Evolutionary conservation across 1,140 invertebrate species (phyloP), one percentile per base, ranked within the genome.

Genomic region (Bombus pascuorum): DNA sequence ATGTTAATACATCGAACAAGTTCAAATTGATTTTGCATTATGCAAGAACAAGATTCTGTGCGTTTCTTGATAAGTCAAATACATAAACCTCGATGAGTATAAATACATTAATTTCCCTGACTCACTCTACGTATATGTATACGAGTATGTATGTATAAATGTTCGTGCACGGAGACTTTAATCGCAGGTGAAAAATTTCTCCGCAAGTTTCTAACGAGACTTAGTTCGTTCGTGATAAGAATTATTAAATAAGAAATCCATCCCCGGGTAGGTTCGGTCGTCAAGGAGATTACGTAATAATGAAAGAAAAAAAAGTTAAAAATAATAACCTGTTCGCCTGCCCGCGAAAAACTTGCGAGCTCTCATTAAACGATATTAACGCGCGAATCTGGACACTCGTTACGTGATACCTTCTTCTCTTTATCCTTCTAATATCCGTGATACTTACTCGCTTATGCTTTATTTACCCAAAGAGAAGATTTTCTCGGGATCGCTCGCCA

Each of bases 351-450:
- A 66, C 68, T 73, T 28, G 37, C 68, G 47, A 42, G 68, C 22
- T 32, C 81, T 82, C 72, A 32, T 82, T 82, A 82, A 74, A 82
- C 59, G 44, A 39, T 82, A 82, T 82, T 82, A 82, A 75, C 57
- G 81, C 39, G 39, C 18, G 57, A n/a, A 28, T 37, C 79, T 1
- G 68, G 65, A 28, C 44, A 18, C 37, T 22, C 34, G 47, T 53
- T 47, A 47, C 42, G 32, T n/a, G 28, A 28, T 9, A 2, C 32
- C 15, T 34, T 22, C 32, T 10, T 79, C 62, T 22, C 15, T 42
- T 68, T 18, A 25, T 32, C 15, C 53, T 15, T 25, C 39, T 44
- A 39, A 71, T 44, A 25, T 71, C 39, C 66, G 25, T 2, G 68
- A 47, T 68, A 59, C 44, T 42, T 53, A 42, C 25, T 25, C 18